Evolutionary conservation across 1,140 invertebrate genomes (phyloP), one percentile per base, ranked within the genome.

Genomic region (Semibalanus balanoides): DNA sequence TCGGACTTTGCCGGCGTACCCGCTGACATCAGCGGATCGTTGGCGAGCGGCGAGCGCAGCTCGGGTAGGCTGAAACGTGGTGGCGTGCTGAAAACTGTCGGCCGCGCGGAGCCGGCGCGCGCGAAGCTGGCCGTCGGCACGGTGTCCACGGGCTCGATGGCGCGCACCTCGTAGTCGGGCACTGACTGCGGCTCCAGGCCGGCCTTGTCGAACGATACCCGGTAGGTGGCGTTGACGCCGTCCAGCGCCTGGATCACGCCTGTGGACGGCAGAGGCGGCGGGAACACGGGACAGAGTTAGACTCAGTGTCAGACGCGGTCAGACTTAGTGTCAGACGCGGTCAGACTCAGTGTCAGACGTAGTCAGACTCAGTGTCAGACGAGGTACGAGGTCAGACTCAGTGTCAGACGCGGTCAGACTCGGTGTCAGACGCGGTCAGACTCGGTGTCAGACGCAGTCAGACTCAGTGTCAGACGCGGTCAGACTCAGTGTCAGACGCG

Each of bases 131-230:
- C 70, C n/a, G 70, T 72, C 3, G 70, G 70, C 70, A 72, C 70
- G 25, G 70, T 72, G 70, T 72, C 70, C 19, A 30, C 29, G 3
- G 70, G n/a, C 70, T 72, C 70, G 70, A 72, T 11, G 9, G 70
- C n/a, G n/a, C 97, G 85, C 78, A 98, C 95, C 90, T 98, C 96
- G 86, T 91, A 97, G 86, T 98, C 96, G 28, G 94, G 95, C 76
- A 99, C 93, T 76, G 96, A 97, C 83, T 97, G 94, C 22, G 96
- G 97, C 9, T 96, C 96, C 35, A 99, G 85, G 25, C 95, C 95
- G 71, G 89, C 88, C 77, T 95, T 87, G 83, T 99, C 96, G 86
- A 99, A 99, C 0, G 94, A 95, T 76, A 99, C 94, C 81, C 97
- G 88, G 83, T 99, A 99, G n/a, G 94, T 95, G 82, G 96, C 96